A percentile compares a stretch with the other conserved stretches of the same genome.
Conservation (phyloP, 2,888 invertebrate species). For the Loripinus fragilis region DNA sequence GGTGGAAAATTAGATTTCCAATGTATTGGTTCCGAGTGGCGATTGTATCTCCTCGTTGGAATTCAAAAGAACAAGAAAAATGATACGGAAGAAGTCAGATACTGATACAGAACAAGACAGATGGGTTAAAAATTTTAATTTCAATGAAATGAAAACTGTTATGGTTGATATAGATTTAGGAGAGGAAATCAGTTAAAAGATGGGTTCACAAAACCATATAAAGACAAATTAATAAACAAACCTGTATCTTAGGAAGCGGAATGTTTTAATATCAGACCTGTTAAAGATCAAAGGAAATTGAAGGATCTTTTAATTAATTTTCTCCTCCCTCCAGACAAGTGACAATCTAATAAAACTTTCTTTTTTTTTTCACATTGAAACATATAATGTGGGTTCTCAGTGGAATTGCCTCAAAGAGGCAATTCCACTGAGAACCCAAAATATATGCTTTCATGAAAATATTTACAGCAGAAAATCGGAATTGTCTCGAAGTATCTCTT, state of each 20-base stretch:
- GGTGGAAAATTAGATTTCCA: slow-evolving; percentile 23
- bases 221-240: slow-evolving; percentile 19
- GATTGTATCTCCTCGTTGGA: slow-evolving; percentile 14
- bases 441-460: too few relatives aligned
- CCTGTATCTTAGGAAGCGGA: slow-evolving; percentile 5
- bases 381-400: too few relatives aligned
- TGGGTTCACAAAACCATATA: slow-evolving; percentile 11
- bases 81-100: slow-evolving; percentile 1
- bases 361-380: too few relatives aligned
- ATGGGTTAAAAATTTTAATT: slow-evolving; percentile 12
- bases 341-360: too few relatives aligned
- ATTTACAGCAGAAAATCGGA: too few relatives aligned
- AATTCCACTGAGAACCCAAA: too few relatives aligned
- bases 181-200: slow-evolving; percentile 8
- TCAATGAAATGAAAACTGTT: not conserved
- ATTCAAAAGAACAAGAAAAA: slow-evolving; percentile 11
- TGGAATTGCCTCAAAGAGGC: too few relatives aligned
- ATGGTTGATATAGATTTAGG: not conserved
- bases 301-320: slow-evolving; percentile 14
- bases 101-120: not conserved
- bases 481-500: too few relatives aligned
- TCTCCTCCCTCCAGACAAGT: too few relatives aligned
- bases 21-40: not conserved
- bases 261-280: slow-evolving; percentile 1
- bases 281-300: slow-evolving; percentile 1